A percentile compares a stretch with the other conserved stretches of the same genome.
phyloP scores from a whole-genome alignment of 2,797 vertebrate genomes.

The Anguilla megastoma region DNA sequence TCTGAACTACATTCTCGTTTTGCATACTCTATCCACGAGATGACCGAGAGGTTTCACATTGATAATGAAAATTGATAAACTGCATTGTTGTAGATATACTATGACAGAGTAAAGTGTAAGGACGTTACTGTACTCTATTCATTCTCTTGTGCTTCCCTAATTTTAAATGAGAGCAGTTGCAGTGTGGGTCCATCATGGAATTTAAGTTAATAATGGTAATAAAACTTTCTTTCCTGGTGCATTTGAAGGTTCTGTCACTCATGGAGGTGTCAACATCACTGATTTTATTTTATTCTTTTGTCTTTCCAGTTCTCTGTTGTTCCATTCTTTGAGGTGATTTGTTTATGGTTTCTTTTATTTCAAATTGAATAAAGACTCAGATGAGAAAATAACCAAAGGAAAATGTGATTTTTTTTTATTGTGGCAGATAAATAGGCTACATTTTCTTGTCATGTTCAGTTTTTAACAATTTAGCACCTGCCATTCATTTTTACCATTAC shows the following conservation, averaged over 20 bases:
- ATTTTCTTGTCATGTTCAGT: not conserved
- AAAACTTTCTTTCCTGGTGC: not conserved
- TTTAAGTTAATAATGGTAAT: not conserved
- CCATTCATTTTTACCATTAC: not conserved
- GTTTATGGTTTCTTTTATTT: conserved; percentile 32
- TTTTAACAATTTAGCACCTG: not conserved
- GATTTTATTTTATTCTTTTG: not conserved
- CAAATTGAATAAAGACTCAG: conserved; percentile 27
- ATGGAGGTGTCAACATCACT: conserved; percentile 22
- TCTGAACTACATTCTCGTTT: not conserved
- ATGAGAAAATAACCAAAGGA: conserved; percentile 9
- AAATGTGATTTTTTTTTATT: not conserved
- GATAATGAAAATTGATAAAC: not conserved
- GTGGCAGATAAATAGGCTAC: too few species aligned
- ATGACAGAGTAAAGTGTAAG: not conserved
- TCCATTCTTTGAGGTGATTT: conserved; percentile 33
- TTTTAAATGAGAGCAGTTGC: not conserved
- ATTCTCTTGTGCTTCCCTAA: not conserved
- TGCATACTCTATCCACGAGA: not conserved
- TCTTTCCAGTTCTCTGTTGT: conserved; percentile 23
- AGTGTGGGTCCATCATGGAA: not conserved
- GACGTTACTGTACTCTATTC: not conserved
- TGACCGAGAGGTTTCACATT: not conserved
- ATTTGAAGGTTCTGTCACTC: not conserved
- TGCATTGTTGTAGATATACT: conserved; percentile 4